Conservation (phyloP, 2,113 vertebrate species). For the pig (Sus scrofa) region DNA sequence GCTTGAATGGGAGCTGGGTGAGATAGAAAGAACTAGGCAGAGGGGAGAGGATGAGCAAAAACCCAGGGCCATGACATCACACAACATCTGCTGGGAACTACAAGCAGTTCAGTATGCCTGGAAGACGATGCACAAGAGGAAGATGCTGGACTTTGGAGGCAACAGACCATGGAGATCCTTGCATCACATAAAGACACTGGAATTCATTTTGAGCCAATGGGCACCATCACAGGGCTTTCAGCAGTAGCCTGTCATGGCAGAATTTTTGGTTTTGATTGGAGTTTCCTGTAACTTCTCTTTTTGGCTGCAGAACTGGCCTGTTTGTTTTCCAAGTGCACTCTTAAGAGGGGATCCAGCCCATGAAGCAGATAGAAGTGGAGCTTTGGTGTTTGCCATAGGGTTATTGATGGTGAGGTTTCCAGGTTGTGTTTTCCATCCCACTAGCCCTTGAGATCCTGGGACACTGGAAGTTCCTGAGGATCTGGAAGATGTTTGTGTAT, state of each 20-base stretch:
- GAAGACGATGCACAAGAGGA: neutral
- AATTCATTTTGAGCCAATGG: neutral
- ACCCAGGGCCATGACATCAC: neutral
- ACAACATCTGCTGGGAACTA: neutral
- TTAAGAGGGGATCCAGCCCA: neutral
- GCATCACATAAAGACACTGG: neutral
- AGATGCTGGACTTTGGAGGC: rapidly evolving
- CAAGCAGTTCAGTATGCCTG: neutral
- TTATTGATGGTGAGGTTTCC: neutral
- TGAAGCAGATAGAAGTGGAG: too few species aligned
- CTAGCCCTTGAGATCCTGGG: neutral
- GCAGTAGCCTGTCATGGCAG: neutral
- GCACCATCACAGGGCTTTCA: neutral
- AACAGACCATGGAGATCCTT: neutral
- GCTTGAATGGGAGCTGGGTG: neutral
- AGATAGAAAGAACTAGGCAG: neutral
- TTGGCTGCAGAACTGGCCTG: neutral
- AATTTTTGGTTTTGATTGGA: neutral
- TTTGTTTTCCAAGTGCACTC: neutral
- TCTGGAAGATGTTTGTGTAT: neutral
- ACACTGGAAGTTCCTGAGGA: neutral
- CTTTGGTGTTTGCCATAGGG: neutral
- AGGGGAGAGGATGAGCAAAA: neutral
- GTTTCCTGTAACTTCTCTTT: neutral
- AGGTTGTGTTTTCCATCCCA: neutral